A percentile compares a stretch with the other conserved stretches of the same genome.
Conservation (phyloP, 2,113 vertebrate species). For the Callipepla squamata region DNA sequence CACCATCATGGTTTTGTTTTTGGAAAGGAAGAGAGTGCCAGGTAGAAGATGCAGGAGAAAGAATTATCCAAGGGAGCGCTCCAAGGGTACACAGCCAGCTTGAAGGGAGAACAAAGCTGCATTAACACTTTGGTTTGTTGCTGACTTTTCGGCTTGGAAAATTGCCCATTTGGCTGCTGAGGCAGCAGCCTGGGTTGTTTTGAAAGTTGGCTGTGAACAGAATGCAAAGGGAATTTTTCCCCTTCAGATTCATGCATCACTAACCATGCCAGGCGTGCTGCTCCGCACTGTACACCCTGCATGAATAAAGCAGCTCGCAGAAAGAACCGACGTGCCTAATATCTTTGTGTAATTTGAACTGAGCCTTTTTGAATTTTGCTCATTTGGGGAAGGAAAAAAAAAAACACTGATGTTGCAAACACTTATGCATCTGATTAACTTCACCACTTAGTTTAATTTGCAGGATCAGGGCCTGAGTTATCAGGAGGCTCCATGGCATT, state of each 20-base stretch:
- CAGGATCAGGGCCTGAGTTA: conserved; percentile 71
- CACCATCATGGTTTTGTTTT: background rate
- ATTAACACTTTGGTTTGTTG: conserved; percentile 14
- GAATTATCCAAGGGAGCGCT: background rate
- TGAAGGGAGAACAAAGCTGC: conserved; percentile 33
- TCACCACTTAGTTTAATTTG: conserved; percentile 62
- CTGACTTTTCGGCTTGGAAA: conserved; percentile 64
- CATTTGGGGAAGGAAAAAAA: conserved; percentile 45
- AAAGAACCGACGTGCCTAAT: conserved; percentile 46
- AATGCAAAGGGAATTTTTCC: conserved; percentile 69
- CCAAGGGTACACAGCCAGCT: conserved; percentile 1
- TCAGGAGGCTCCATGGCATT: conserved; percentile 67
- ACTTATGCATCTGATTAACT: conserved; percentile 72
- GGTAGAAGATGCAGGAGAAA: background rate
- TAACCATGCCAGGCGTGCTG: conserved; percentile 66
- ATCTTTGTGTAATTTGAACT: conserved; percentile 62
- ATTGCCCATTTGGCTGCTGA: conserved; percentile 63
- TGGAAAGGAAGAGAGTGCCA: background rate
- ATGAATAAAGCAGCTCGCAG: conserved; percentile 63
- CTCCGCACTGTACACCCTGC: conserved; percentile 46
- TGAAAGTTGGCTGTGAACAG: conserved; percentile 70
- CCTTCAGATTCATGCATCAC: conserved; percentile 70
- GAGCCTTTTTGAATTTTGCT: conserved; percentile 67
- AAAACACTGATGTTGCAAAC: conserved; percentile 63
- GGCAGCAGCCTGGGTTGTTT: conserved; percentile 68